phyloP scores from a whole-genome alignment of 2,113 vertebrate genomes.

The Leptobrachium leishanense region DNA sequence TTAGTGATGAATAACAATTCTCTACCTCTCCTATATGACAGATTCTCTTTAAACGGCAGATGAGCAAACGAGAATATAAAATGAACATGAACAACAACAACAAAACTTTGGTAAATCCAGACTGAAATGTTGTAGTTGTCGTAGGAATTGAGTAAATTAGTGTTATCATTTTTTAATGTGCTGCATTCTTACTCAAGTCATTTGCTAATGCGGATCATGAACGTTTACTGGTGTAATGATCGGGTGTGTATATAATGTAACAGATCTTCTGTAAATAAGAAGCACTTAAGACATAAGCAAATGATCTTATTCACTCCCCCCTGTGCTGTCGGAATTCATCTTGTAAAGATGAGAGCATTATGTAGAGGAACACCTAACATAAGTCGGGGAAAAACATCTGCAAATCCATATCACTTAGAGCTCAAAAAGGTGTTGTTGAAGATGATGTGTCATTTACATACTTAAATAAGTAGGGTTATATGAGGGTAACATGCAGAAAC shows the following conservation, averaged over 20 bases:
- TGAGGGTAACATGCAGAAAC: constrained; percentile 20
- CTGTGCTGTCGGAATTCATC: constrained; percentile 32
- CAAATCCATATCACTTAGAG: constrained; percentile 20
- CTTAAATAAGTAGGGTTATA: constrained; percentile 31
- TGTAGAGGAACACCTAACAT: constrained; percentile 35
- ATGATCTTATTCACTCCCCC: constrained; percentile 43
- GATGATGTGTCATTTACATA: constrained; percentile 29
- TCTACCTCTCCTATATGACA: no score
- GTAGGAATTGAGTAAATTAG: constrained; percentile 37
- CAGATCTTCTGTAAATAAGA: constrained; percentile 45
- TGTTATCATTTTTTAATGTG: constrained; percentile 43
- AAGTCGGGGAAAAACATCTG: constrained; percentile 8
- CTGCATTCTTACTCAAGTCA: constrained; percentile 13
- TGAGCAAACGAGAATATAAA: no score
- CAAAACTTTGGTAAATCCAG: constrained; percentile 33
- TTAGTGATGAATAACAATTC: no score
- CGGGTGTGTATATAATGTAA: constrained; percentile 31
- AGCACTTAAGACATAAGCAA: constrained; percentile 47
- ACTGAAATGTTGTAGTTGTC: constrained; percentile 30
- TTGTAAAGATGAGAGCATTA: constrained; percentile 35
- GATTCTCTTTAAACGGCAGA: no score
- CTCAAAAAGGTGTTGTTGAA: neutral
- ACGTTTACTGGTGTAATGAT: constrained; percentile 28
- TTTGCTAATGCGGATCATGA: constrained; percentile 37
- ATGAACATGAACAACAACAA: neutral